Base-by-base conservation (phyloP, 2,888 invertebrate genomes). In the Capitulum mitella region DNA sequence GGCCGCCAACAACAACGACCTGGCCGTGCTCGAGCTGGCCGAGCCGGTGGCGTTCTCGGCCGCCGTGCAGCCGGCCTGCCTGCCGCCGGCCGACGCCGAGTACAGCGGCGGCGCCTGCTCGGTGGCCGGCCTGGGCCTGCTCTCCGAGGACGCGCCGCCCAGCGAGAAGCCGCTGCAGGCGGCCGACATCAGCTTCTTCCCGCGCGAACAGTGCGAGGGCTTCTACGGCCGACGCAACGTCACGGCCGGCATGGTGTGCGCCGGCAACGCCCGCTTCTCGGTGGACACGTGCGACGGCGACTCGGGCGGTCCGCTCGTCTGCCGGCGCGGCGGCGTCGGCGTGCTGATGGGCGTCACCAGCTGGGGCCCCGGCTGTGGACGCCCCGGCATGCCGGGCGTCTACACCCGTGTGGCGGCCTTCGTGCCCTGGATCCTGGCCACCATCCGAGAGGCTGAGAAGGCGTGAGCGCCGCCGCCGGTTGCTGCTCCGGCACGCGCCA, bases 231-330 rank as follows among this genome's bases (percentile, higher is more conserved):
- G 70, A 0, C 26, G 26, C 37, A 74, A 74, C 70, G 26, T 74
- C 37, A 74, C 70, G 22, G 26, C n/a, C 6, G 70, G 70, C 70
- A 74, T 40, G 70, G 70, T 74, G 34, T 74, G 70, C 70, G 70
- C 70, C 70, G 70, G 70, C 5, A 26, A 37, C 2, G 70, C 16
- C 8, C 37, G 6, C 22, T 74, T 74, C 37, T 6, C 19, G 37
- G 70, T 74, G 22, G 70, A 74, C 70, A 74, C 70, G 37, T 74
- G 70, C 19, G 70, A 37, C 22, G 70, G 70, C 6, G 70, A 74
- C 70, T 74, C 70, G 26, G 70, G 70, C 70, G 70, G 70, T 0
- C 70, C 70, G 34, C 70, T 74, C 37, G 1, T 29, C 37, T 74
- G 70, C 37, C 37, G 29, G 22, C 70, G 37, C 5, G 70, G 37